phyloP scores from a whole-genome alignment of 2,113 vertebrate species.

The Sander vitreus region DNA sequence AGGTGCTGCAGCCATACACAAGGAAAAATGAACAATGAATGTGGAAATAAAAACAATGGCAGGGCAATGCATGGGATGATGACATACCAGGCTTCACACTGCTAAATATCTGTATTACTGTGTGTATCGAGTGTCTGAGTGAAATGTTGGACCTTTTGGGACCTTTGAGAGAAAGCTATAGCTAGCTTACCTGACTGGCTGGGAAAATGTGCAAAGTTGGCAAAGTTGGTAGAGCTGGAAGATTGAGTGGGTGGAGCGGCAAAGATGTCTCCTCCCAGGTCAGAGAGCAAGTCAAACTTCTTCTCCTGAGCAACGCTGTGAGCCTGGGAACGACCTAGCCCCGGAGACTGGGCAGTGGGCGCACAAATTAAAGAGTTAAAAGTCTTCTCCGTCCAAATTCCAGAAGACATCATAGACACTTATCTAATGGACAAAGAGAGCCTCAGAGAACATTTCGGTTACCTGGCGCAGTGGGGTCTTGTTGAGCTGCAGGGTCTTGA shows the following conservation, averaged over 20 bases:
- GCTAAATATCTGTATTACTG: not conserved
- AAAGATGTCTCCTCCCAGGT: constrained; percentile 97
- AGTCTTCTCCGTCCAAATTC: not conserved
- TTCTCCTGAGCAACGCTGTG: constrained; percentile 89
- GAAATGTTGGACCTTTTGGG: not conserved
- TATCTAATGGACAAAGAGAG: too few relatives aligned
- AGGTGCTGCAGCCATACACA: constrained; percentile 89
- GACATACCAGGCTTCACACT: constrained; percentile 78
- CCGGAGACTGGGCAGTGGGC: constrained; percentile 85
- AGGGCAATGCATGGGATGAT: constrained; percentile 61
- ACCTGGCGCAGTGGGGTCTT: constrained; percentile 95
- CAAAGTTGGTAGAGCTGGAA: constrained; percentile 91
- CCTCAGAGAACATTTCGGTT: constrained; percentile 39
- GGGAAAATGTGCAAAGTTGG: constrained; percentile 99
- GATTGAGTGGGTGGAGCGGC: constrained; percentile 88
- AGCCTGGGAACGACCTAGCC: constrained; percentile 74
- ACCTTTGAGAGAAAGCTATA: not conserved
- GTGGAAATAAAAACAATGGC: constrained; percentile 57
- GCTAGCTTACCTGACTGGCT: constrained; percentile 89
- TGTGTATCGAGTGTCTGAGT: not conserved
- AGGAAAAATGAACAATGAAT: constrained; percentile 80
- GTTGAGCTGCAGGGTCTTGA: constrained; percentile 94
- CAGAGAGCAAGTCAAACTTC: constrained; percentile 96
- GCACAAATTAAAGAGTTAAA: not conserved
- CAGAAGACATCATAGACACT: not conserved